Evolutionary conservation across 2,888 invertebrate species (phyloP), one percentile per base, ranked within the genome.

Genomic region (Xestobium rufovillosum): DNA sequence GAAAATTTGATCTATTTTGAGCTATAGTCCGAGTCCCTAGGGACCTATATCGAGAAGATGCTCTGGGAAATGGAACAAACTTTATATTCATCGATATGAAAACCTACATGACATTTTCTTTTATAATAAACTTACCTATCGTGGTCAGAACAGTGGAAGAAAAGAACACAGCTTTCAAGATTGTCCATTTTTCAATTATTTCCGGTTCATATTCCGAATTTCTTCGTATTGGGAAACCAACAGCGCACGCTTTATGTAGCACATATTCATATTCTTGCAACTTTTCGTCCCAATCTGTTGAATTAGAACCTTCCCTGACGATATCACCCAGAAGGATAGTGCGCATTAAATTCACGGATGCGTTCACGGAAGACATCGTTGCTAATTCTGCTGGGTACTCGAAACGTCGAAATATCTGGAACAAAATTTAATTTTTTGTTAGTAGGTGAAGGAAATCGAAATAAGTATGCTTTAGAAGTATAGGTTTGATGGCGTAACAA

Each of bases 141-240:
- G 90, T 91, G 37, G 90, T 90, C 58, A 90, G 76, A 51, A 91
- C 87, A 34, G 90, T 90, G 15, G 89, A 88, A 9, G 89, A 85
- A 61, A 90, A 90, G 67, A 90, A 90, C 26, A 89, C 82, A 3
- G 88, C 83, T 63, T 87, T 86, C 30, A 86, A 65, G 52, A 81
- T 76, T 51, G 80, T 85, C 89, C 89, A 89, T 56, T 80, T 78
- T 48, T 76, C 74, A 12, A 51, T 36, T 27, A 59, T 53, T 40
- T 55, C 57, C 35, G 47, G 33, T 4, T 47, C 46, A 13, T 44
- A 28, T 2, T 33, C 32, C 12, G 42, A 36, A 3, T 50, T 52
- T 11, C 49, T 46, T 15, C 36, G 38, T 10, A 53, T 45, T 19
- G 55, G 52, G 41, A 63, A 62, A 8, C 86, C 86, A 36, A 75